A percentile compares a stretch with the other conserved stretches of the same genome.
phyloP scores from a whole-genome alignment of 1,140 invertebrate species.

The Apis laboriosa region DNA sequence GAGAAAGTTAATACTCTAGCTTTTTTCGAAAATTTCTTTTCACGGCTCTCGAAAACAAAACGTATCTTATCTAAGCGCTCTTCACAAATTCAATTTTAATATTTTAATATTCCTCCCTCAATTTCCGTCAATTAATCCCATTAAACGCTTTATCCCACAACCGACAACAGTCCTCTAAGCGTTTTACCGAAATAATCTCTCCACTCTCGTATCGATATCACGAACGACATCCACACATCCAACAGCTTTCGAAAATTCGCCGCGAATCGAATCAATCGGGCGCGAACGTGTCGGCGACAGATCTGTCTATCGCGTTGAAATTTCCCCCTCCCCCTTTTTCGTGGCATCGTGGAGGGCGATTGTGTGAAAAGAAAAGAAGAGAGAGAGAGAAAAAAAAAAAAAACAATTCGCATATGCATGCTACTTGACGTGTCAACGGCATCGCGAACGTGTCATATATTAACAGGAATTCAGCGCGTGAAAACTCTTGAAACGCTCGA shows the following conservation, averaged over 20 bases:
- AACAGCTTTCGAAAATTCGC: not conserved
- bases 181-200: not conserved
- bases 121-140: not conserved
- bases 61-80: no score
- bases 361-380: not conserved
- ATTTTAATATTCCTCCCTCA: no score
- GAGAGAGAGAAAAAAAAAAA: not conserved
- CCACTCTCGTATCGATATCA: not conserved
- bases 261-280: conserved; percentile 19
- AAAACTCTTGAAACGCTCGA: conserved; percentile 52
- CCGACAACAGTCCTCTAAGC: not conserved
- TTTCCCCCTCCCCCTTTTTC: not conserved
- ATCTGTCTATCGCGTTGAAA: conserved; percentile 12
- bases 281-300: conserved; percentile 37
- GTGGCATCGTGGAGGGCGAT: not conserved
- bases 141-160: not conserved
- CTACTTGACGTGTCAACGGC: conserved; percentile 36
- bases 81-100: not conserved
- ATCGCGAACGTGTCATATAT: conserved; percentile 39
- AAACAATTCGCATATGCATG: conserved; percentile 9
- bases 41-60: not conserved
- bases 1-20: no score
- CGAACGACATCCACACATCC: not conserved
- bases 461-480: conserved; percentile 42
- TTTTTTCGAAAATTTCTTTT: no score